phyloP scores from a whole-genome alignment of 1,140 invertebrate genomes.

The Drosophila virilis region DNA sequence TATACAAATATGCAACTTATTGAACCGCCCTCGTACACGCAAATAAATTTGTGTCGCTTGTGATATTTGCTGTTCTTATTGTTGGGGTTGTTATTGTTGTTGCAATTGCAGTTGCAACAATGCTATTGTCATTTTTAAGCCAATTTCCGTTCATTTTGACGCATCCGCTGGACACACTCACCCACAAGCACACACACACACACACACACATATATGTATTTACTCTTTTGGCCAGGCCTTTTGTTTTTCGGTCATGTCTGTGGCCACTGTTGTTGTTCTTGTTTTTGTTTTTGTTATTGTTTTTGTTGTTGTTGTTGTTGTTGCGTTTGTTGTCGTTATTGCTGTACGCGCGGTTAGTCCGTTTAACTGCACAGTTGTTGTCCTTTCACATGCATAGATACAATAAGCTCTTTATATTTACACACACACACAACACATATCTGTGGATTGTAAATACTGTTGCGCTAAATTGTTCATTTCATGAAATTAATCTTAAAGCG shows the following conservation, averaged over 20 bases:
- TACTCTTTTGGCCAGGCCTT: conserved; percentile 36
- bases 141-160: conserved; percentile 83
- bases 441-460: conserved; percentile 16
- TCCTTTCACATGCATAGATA: conserved; percentile 24
- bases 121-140: conserved; percentile 79
- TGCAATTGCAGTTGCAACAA: conserved; percentile 52
- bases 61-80: conserved; percentile 34
- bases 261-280: conserved; percentile 24
- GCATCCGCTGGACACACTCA: conserved; percentile 62
- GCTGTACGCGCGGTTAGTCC: conserved; percentile 38
- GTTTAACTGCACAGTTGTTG: conserved; percentile 34
- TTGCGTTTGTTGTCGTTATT: conserved; percentile 16
- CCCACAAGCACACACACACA: conserved; percentile 13
- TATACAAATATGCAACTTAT: background rate
- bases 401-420: conserved; percentile 14
- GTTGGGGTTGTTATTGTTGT: conserved; percentile 49
- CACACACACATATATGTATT: conserved; percentile 28
- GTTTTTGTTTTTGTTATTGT: background rate
- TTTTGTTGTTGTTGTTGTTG: conserved; percentile 6
- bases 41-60: conserved; percentile 27
- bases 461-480: conserved; percentile 14
- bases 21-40: conserved; percentile 24
- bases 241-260: conserved; percentile 45
- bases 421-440: conserved; percentile 6
- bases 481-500: conserved; percentile 25